Evolutionary conservation across 2,797 vertebrate genomes (phyloP).

Genomic region (Tokudaia muenninki): DNA sequence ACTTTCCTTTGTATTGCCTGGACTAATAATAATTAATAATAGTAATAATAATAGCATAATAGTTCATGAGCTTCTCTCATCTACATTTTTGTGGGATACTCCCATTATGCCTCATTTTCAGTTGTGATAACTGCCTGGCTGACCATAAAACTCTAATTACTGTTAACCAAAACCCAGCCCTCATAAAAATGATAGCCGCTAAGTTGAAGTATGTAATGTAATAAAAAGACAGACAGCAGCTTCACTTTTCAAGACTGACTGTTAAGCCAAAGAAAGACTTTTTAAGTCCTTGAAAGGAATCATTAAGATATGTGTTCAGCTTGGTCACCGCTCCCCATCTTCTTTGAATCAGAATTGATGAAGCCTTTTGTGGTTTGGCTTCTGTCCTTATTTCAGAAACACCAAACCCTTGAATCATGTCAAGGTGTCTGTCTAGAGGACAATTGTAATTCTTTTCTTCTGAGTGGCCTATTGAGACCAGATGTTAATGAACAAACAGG

Average conservation of each 20-base stretch:
- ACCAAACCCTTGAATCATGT: conserved; percentile 42
- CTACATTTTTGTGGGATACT: not conserved
- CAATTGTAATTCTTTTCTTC: conserved; percentile 58
- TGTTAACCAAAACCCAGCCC: conserved; percentile 29
- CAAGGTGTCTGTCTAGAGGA: conserved; percentile 49
- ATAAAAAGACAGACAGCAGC: not conserved
- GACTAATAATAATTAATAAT: no score
- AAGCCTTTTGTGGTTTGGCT: conserved; percentile 58
- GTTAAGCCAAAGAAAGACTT: conserved; percentile 47
- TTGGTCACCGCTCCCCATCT: not conserved
- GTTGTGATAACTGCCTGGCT: not conserved
- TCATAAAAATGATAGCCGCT: conserved; percentile 7
- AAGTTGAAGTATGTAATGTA: not conserved
- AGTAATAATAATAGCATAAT: not conserved
- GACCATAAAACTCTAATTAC: not conserved
- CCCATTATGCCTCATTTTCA: not conserved
- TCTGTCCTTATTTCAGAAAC: conserved; percentile 65
- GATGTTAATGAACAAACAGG: conserved; percentile 55
- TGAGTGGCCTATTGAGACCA: conserved; percentile 38
- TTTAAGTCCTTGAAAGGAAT: conserved; percentile 57
- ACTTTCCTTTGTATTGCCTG: not conserved
- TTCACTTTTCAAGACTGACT: conserved; percentile 53
- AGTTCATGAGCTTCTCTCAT: not conserved
- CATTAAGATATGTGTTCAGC: conserved; percentile 9
- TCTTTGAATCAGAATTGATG: conserved; percentile 63